Percentiles rank a stretch among this genome's conserved stretches.
Conservation (phyloP, 2,888 invertebrate genomes). For the Xylophagus ater region DNA sequence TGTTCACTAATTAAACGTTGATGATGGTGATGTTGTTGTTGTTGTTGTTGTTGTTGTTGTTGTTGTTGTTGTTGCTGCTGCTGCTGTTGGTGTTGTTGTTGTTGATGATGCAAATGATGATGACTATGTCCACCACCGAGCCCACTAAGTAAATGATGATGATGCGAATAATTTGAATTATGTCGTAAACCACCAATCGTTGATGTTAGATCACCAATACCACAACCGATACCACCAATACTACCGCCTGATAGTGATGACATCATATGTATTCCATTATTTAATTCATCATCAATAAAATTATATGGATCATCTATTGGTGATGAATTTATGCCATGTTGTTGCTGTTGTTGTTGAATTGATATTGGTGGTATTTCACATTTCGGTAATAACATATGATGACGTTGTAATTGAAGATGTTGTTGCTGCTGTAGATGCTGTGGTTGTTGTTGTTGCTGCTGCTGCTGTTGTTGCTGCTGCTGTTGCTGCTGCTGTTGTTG, state of each 20-base stretch:
- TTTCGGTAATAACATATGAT: constrained; percentile 9
- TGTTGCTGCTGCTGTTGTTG: constrained; percentile 22
- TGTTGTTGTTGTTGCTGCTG: too few species aligned
- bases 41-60: not conserved
- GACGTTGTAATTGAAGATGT: constrained; percentile 22
- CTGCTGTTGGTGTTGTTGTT: not conserved
- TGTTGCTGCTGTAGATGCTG: constrained; percentile 14
- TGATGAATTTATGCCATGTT: constrained; percentile 7
- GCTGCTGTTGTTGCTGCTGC: constrained; percentile 14
- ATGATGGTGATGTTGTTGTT: not conserved
- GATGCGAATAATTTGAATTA: constrained; percentile 12
- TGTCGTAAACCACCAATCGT: too few species aligned
- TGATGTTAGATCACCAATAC: constrained; percentile 33
- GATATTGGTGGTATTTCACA: constrained; percentile 13
- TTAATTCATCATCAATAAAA: constrained; percentile 66
- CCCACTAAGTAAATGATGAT: constrained; percentile 3
- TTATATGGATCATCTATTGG: constrained; percentile 63
- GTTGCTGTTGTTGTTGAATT: constrained; percentile 9
- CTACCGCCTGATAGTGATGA: constrained; percentile 17
- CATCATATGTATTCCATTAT: constrained; percentile 25
- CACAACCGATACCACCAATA: too few species aligned
- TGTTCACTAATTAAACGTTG: not conserved
- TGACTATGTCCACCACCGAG: constrained; percentile 1
- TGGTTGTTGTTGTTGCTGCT: constrained; percentile 22
- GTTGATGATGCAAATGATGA: not conserved